Base-by-base conservation (phyloP, 1,140 invertebrate species). In the Gonatopus flavifemur region DNA sequence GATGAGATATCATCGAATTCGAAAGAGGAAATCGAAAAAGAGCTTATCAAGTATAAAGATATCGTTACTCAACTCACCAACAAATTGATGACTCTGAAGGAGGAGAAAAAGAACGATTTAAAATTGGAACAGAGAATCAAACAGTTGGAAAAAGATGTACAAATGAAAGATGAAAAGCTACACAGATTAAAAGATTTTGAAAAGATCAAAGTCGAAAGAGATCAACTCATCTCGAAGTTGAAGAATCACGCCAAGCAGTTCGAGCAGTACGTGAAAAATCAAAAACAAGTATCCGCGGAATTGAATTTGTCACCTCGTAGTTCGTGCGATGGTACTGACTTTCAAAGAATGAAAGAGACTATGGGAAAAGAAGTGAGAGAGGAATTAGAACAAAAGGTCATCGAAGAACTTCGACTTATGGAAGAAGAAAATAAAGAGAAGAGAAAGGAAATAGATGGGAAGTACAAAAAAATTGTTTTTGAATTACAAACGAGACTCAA, bases 211-310 rank as follows among this genome's bases (percentile, higher is more conserved):
- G 51, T 63, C 8, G 74, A 76, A 12, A 52, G 74, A 39, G 68
- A 76, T 42, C 60, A 66, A 9, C 41, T 72, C 10, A 54, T 74
- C 7, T 24, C 39, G 15, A 74, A 74, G 42, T 49, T 74, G 25
- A 70, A 70, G 48, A 67, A 72, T 58, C 74, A 76, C 42, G 66
- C 72, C 0, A 66, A 68, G 19, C 69, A 69, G 13, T 75, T 76
- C 28, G 72, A 76, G 31, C 69, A 69, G 28, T 68, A 70, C 25
- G 53, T 75, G 1, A 74, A 69, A 15, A 72, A 54, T 42, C 70
- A 74, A 28, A 69, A 53, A 35, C 70, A 73, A 63, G 52, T 70
- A 0, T 73, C 70, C 0, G 66, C 59, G 2, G 72, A 76, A 50
- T 62, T 75, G 20, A 76, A 66, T 55, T 45, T 68, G n/a, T 64